Evolutionary conservation across 2,113 vertebrate species (phyloP).

Genomic region (Crotophaga sulcirostris): DNA sequence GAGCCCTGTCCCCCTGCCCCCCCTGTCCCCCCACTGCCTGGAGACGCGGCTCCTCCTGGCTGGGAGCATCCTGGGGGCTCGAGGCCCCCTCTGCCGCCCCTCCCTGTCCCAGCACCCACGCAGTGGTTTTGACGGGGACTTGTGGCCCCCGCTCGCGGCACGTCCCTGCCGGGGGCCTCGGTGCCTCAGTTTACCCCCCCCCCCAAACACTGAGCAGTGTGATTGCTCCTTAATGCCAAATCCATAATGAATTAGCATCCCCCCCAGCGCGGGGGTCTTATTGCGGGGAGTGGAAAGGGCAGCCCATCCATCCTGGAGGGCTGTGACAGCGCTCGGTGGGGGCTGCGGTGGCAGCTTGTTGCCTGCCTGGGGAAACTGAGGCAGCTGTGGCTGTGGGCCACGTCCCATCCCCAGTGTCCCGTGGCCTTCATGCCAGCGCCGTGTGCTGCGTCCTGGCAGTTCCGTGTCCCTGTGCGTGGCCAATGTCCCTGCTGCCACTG

Average conservation of each 20-base stretch:
- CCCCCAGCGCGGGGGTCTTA: not conserved
- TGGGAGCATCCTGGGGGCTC: not conserved
- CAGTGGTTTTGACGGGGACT: not conserved
- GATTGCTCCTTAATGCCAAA: conserved; percentile 7
- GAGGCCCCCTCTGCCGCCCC: not conserved
- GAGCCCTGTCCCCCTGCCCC: not conserved
- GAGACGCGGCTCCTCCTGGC: not conserved
- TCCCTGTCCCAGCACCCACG: not conserved
- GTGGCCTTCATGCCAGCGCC: not conserved
- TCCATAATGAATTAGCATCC: not conserved
- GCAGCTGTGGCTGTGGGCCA: not conserved
- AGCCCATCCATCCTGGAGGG: not conserved
- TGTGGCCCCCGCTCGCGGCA: not conserved
- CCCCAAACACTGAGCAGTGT: not conserved
- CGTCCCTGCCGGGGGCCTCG: not conserved
- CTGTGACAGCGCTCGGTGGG: not conserved
- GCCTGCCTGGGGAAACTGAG: not conserved
- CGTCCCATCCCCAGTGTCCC: not conserved
- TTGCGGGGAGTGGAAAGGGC: not conserved
- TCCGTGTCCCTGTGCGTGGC: not conserved
- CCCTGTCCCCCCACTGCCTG: not conserved
- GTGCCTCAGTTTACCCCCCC: conserved; percentile 21
- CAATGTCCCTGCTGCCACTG: not conserved
- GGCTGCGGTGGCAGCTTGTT: not conserved
- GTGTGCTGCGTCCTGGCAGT: not conserved